Conservation (phyloP, 2,888 invertebrate species). For the Marronus borbonicus region DNA sequence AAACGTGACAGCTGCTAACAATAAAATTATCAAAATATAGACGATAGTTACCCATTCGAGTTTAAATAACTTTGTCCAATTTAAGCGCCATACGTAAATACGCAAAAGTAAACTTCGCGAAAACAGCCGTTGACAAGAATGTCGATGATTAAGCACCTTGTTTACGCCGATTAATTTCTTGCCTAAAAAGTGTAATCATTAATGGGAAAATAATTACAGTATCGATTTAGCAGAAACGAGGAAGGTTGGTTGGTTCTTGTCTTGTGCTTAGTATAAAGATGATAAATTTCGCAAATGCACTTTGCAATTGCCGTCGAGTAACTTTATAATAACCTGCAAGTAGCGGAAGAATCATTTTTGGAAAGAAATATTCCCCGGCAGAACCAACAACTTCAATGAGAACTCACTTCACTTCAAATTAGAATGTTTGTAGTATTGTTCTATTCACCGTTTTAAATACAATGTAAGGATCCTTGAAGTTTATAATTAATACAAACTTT, state of each 20-base stretch:
- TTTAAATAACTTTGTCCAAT: conserved; percentile 9
- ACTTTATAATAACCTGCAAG: neutral
- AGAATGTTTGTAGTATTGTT: too few relatives aligned
- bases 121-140: conserved; percentile 24
- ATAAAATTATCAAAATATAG: neutral
- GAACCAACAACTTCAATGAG: too few relatives aligned
- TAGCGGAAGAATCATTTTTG: neutral
- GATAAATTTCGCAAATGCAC: neutral
- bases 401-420: too few relatives aligned
- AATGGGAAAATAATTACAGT: conserved; percentile 37
- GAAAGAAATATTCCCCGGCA: too few relatives aligned
- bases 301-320: neutral
- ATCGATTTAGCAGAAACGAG: neutral
- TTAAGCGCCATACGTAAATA: conserved; percentile 11
- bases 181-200: conserved; percentile 15
- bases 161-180: conserved; percentile 35
- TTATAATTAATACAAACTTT: too few relatives aligned
- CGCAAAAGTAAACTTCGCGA: conserved; percentile 16
- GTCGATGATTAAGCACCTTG: conserved; percentile 28
- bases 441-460: too few relatives aligned
- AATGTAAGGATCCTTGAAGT: too few relatives aligned
- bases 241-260: neutral
- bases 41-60: neutral
- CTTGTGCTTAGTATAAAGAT: neutral
- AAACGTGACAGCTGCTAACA: neutral